These are phyloP conservation scores for Odobenus rosmarus DNA, from an alignment of 2,113 vertebrate species.

Conservation along the genomic window DNA sequence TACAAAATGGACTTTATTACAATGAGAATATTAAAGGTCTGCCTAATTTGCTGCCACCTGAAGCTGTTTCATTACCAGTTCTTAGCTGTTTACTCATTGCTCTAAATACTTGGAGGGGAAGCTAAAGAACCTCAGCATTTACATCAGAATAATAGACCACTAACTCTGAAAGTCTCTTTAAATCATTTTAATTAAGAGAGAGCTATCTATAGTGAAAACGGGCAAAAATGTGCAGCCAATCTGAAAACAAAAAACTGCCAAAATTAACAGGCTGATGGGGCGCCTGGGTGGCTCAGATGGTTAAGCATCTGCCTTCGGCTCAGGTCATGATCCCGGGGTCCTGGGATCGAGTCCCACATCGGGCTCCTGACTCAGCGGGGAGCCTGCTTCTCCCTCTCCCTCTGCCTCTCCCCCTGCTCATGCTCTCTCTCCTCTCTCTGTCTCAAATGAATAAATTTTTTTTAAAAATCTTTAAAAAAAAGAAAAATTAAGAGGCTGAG, in stretches of 20 bases:
- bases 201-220: not conserved
- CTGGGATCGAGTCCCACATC: too few species aligned
- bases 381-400: too few species aligned
- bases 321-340: too few species aligned
- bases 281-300: too few species aligned
- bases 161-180: not conserved
- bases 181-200: not conserved
- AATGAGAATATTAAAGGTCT: not conserved
- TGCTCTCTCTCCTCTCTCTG: too few species aligned
- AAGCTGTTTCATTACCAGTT: not conserved
- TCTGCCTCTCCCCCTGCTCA: too few species aligned
- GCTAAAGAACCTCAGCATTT: not conserved
- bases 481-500: not conserved
- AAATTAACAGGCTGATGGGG: not conserved
- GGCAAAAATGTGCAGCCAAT: not conserved
- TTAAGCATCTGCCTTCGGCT: too few species aligned
- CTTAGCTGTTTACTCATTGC: not conserved
- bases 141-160: not conserved
- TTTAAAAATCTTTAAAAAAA: too few species aligned
- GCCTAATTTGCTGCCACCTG: not conserved
- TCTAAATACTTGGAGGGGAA: not conserved
- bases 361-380: too few species aligned
- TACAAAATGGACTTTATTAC: not conserved
- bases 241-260: not conserved
- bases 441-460: too few species aligned